Conservation (phyloP, 2,797 vertebrate genomes). For the Menidia menidia region DNA sequence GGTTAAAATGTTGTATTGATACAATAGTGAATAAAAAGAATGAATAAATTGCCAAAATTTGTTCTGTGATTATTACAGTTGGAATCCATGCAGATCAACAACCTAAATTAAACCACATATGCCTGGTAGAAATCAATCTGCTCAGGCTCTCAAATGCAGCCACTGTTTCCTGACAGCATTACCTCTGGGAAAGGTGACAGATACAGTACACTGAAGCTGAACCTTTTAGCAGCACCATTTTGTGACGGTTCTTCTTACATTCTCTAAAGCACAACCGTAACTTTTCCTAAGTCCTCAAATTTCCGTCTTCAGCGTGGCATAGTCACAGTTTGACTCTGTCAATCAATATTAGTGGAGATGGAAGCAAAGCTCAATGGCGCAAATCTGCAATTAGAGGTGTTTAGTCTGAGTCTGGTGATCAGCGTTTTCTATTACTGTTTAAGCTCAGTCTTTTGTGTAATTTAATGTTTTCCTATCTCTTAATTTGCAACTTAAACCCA, state of each 20-base stretch:
- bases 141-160: constrained; percentile 63
- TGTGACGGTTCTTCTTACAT: constrained; percentile 63
- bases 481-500: constrained; percentile 87
- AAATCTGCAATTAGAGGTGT: constrained; percentile 44
- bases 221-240: constrained; percentile 66
- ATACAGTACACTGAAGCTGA: constrained; percentile 73
- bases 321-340: constrained; percentile 41
- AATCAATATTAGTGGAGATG: constrained; percentile 34
- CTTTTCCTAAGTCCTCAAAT: constrained; percentile 41
- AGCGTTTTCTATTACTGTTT: constrained; percentile 54
- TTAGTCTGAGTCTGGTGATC: constrained; percentile 26
- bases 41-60: not conserved
- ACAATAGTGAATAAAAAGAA: not conserved
- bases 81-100: constrained; percentile 67
- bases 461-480: constrained; percentile 71
- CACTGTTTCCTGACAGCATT: constrained; percentile 79
- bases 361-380: constrained; percentile 32
- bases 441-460: constrained; percentile 57
- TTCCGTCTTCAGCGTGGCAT: constrained; percentile 33
- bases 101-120: constrained; percentile 64
- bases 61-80: constrained; percentile 30
- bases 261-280: constrained; percentile 59
- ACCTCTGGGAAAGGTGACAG: constrained; percentile 81
- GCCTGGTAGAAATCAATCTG: constrained; percentile 74
- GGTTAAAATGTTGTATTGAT: not conserved